Conservation (phyloP, 2,113 vertebrate species). For the Campylomormyrus numenius region DNA sequence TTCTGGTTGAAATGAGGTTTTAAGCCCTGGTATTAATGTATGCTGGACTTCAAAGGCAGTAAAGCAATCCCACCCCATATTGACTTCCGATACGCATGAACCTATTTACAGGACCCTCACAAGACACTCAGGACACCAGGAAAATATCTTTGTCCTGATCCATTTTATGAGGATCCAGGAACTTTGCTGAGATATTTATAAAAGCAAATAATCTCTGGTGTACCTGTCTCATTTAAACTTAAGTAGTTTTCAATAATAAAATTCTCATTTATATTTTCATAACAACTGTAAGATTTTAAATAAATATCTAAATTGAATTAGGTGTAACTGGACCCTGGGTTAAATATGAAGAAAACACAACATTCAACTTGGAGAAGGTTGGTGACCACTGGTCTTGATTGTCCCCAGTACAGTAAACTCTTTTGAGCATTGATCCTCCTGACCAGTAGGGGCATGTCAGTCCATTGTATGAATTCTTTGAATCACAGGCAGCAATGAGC, state of each 20-base stretch:
- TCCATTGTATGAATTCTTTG: background rate
- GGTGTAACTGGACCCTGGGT: background rate
- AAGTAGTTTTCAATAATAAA: background rate
- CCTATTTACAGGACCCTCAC: background rate
- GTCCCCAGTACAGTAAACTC: background rate
- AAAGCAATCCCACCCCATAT: background rate
- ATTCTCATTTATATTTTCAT: background rate
- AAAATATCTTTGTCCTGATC: background rate
- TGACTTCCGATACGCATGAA: background rate
- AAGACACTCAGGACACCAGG: background rate
- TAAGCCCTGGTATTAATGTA: conserved; percentile 30
- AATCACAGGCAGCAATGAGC: background rate
- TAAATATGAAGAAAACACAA: background rate
- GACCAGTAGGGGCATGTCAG: background rate
- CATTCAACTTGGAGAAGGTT: background rate
- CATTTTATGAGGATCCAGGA: background rate
- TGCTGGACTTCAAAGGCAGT: conserved; percentile 22
- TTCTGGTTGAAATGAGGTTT: conserved; percentile 28
- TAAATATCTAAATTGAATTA: background rate
- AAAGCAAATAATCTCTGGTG: background rate
- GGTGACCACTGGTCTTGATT: background rate
- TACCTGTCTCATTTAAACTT: background rate
- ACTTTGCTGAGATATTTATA: background rate
- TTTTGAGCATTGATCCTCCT: background rate
- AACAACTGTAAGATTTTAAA: background rate